Percentiles rank a stretch among this genome's conserved stretches.
phyloP scores from a whole-genome alignment of 2,888 invertebrate genomes.

The Drosophila mulleri region DNA sequence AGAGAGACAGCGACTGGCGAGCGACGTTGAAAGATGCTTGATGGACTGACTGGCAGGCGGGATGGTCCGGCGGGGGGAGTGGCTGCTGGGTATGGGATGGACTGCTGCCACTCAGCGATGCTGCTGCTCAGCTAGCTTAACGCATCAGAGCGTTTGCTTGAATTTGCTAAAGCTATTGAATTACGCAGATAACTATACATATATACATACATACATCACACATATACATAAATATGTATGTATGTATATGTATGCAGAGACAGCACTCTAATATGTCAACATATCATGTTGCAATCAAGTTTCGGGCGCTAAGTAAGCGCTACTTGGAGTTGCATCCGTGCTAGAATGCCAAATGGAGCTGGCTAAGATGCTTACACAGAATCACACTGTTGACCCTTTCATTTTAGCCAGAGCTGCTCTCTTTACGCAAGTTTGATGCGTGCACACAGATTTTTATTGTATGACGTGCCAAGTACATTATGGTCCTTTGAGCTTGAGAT shows the following conservation, averaged over 20 bases:
- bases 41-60: slow-evolving; percentile 14
- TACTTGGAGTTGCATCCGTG: slow-evolving; percentile 32
- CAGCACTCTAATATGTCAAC: slow-evolving; percentile 48
- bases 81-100: neutral
- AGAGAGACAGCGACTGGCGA: slow-evolving; percentile 53
- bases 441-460: slow-evolving; percentile 64
- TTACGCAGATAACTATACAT: slow-evolving; percentile 37
- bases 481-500: neutral
- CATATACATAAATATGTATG: neutral
- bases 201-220: neutral
- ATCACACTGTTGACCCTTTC: slow-evolving; percentile 66
- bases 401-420: slow-evolving; percentile 44
- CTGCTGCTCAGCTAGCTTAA: slow-evolving; percentile 39
- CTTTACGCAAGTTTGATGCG: slow-evolving; percentile 51
- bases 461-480: neutral
- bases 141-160: slow-evolving; percentile 58
- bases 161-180: slow-evolving; percentile 63
- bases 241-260: neutral
- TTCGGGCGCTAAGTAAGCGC: slow-evolving; percentile 58
- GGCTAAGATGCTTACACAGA: slow-evolving; percentile 42
- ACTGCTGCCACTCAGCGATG: neutral
- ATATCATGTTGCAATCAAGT: slow-evolving; percentile 66
- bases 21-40: slow-evolving; percentile 57
- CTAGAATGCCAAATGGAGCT: slow-evolving; percentile 37
- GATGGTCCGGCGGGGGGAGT: neutral